Percentiles rank a stretch among this genome's conserved stretches.
These are phyloP conservation scores for Erebia epiphron DNA, from an alignment of 2,888 invertebrate genomes.

Conservation along the genomic window DNA sequence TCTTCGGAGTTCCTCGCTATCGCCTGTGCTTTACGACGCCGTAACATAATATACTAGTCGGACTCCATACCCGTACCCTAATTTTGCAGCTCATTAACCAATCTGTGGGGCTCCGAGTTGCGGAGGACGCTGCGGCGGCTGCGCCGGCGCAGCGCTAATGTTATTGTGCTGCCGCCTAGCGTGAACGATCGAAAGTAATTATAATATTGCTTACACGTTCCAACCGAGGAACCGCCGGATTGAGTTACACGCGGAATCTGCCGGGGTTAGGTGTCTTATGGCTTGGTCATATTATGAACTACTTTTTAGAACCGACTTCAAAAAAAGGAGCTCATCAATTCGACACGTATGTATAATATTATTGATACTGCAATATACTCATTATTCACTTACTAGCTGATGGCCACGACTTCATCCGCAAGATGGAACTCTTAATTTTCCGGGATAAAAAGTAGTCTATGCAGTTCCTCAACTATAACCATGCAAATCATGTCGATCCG, in stretches of 20 bases:
- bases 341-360: too few species aligned
- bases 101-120: constrained; percentile 68
- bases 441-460: too few species aligned
- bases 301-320: background rate
- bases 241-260: constrained; percentile 36
- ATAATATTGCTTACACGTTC: constrained; percentile 48
- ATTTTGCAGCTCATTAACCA: constrained; percentile 78
- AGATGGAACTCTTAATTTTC: too few species aligned
- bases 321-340: too few species aligned
- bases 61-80: constrained; percentile 67
- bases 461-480: too few species aligned
- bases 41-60: constrained; percentile 65
- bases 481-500: too few species aligned
- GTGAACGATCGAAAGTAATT: constrained; percentile 63
- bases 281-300: background rate
- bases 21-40: constrained; percentile 41
- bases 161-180: constrained; percentile 61
- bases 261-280: constrained; percentile 14
- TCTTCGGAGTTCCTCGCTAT: background rate
- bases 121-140: constrained; percentile 53
- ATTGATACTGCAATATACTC: too few species aligned
- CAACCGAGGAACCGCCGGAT: constrained; percentile 35
- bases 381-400: too few species aligned
- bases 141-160: constrained; percentile 37
- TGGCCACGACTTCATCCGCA: too few species aligned